Base-by-base conservation (phyloP, 2,888 invertebrate genomes). In the Parapristionchus giblindavisi region DNA sequence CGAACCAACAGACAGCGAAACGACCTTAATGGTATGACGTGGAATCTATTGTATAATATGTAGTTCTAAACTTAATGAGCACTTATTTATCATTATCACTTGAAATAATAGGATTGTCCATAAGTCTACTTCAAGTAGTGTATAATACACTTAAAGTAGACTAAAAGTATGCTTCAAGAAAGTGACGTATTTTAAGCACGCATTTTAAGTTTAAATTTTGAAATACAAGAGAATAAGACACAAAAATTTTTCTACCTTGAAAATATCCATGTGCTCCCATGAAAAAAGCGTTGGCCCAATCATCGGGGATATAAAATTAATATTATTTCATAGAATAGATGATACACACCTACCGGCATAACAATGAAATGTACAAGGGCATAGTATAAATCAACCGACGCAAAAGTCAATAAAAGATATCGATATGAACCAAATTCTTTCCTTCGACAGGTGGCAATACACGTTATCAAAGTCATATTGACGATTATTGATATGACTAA, bases 231-330 rank as follows among this genome's bases (percentile, higher is more conserved):
- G 43, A 17, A 43, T 43, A 17, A 43, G 43, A 43, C 8, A 43
- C 11, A 43, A 43, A 43, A 43, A 43, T 14, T 43, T 43, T 43
- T 17, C 2, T 6, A 60, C 60, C 60, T 36, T 34, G 27, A 2
- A 60, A 6, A 60, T 60, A 60, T 6, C 60, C 60, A 5, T 60
- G 60, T 1, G 34, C 60, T 3, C n/a, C 21, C 60, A 60, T 60
- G 8, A 1, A 1, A 5, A 60, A 60, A 3, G 60, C 60, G 34
- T 21, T 60, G 34, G 34, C 60, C 60, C 60, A 60, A 11, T 34
- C 17, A 4, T 60, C 60, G 36, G 60, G 60, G 21, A 60, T 36
- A 34, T 60, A 36, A 8, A 56, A 27, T 1, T 6, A 8, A 5
- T 8, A 56, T 8, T 27, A n/a, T n/a, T n/a, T n/a, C n/a, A n/a